Evolutionary conservation across 1,140 invertebrate species (phyloP).

Genomic region (Choristoneura fumiferana): DNA sequence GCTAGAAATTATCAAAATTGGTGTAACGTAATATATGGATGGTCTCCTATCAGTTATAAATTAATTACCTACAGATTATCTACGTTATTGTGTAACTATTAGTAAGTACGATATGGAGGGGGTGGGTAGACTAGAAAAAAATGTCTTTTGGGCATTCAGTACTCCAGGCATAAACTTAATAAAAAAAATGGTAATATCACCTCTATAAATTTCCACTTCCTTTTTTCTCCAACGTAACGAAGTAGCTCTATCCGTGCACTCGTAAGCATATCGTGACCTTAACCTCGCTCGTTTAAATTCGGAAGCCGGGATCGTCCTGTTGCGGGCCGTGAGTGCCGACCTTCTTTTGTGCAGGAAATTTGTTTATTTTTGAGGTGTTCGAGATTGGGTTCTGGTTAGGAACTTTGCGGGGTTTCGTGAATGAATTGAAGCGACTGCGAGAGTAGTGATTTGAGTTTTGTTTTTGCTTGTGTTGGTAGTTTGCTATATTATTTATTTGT

Average conservation of each 20-base stretch:
- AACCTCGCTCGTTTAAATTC: neutral
- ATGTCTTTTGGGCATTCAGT: too few species aligned
- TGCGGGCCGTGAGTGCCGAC: neutral
- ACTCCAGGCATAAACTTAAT: too few species aligned
- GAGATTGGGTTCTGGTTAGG: neutral
- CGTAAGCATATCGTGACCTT: constrained; percentile 4
- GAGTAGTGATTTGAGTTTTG: too few species aligned
- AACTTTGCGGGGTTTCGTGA: neutral
- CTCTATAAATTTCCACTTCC: constrained; percentile 40
- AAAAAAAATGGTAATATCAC: constrained; percentile 25
- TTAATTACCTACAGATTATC: too few species aligned
- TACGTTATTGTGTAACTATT: too few species aligned
- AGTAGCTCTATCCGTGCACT: constrained; percentile 47
- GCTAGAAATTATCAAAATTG: too few species aligned
- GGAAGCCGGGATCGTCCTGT: neutral
- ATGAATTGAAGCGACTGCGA: neutral
- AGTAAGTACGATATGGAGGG: too few species aligned
- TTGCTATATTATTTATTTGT: too few species aligned
- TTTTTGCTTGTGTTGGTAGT: too few species aligned
- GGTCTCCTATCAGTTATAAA: too few species aligned
- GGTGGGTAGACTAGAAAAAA: too few species aligned
- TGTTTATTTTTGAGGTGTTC: neutral
- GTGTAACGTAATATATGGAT: too few species aligned
- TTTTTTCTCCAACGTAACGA: constrained; percentile 56
- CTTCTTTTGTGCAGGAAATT: neutral